Evolutionary conservation across 2,888 invertebrate genomes (phyloP).

Genomic region (Aleiodes leptofemur): DNA sequence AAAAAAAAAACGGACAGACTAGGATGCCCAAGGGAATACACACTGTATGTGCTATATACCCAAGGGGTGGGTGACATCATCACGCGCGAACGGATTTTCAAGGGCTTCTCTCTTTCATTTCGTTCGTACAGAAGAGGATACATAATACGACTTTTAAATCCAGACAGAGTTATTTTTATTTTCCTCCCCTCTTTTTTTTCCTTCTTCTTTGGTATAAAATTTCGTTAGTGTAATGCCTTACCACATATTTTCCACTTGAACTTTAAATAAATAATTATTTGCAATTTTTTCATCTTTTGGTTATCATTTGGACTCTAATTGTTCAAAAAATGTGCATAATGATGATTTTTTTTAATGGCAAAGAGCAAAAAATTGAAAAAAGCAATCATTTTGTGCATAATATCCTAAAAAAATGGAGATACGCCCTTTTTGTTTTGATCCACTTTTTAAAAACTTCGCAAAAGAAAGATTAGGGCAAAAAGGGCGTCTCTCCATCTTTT

Average conservation of each 20-base stretch:
- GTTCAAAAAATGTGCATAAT: no score
- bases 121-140: not conserved
- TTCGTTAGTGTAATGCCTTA: not conserved
- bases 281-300: no score
- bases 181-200: not conserved
- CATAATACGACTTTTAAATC: not conserved
- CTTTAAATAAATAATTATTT: not conserved
- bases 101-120: slow-evolving; percentile 49
- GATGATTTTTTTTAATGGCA: no score
- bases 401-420: no score
- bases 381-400: no score
- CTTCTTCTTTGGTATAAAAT: slow-evolving; percentile 19
- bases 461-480: no score
- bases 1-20: slow-evolving; percentile 10
- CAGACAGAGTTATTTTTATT: not conserved
- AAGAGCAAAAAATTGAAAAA: no score
- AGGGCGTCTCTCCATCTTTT: no score
- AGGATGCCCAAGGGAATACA: slow-evolving; percentile 13
- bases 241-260: slow-evolving; percentile 13
- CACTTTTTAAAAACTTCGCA: no score
- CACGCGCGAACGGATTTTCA: slow-evolving; percentile 34
- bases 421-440: no score
- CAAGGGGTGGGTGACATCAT: slow-evolving; percentile 30
- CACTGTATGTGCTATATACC: slow-evolving; percentile 11
- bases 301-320: no score